Evolutionary conservation across 2,797 vertebrate genomes (phyloP).

Genomic region (Momotus momota): DNA sequence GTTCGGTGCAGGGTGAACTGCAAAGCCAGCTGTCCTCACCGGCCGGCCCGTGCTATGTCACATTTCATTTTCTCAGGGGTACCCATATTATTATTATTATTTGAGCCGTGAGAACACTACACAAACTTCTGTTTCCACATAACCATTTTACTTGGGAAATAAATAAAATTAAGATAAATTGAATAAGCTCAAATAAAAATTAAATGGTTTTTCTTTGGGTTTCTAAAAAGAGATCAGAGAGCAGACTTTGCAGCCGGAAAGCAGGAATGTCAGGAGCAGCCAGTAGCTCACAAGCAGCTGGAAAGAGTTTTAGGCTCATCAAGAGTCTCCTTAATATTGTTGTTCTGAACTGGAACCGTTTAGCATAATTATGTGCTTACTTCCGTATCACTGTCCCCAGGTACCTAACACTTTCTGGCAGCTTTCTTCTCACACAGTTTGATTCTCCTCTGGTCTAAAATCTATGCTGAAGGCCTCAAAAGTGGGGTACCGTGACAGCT

Average conservation of each 20-base stretch:
- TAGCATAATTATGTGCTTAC: not conserved
- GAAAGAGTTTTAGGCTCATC: not conserved
- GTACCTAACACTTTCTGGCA: not conserved
- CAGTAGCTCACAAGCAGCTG: not conserved
- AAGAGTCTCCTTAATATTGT: not conserved
- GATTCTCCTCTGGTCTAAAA: not conserved
- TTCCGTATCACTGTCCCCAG: not conserved
- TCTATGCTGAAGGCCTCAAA: not conserved
- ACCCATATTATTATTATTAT: not conserved
- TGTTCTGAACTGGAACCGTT: not conserved
- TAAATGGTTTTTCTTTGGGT: not conserved
- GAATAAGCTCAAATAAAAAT: not conserved
- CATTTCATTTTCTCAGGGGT: not conserved
- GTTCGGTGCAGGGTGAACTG: not conserved
- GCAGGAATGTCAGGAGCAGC: not conserved
- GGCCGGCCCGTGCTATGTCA: not conserved
- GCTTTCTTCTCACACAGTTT: not conserved
- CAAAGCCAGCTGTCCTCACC: not conserved
- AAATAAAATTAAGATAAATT: constrained; percentile 15
- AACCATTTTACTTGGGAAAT: not conserved
- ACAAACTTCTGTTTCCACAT: not conserved
- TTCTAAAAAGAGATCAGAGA: not conserved
- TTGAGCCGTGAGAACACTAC: not conserved
- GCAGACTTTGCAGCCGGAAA: not conserved
- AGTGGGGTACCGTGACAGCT: not conserved